Percentiles rank a stretch among this genome's conserved stretches.
Evolutionary conservation across 2,797 vertebrate species (phyloP).

Genomic region (Petrocephalus schoutedeni): DNA sequence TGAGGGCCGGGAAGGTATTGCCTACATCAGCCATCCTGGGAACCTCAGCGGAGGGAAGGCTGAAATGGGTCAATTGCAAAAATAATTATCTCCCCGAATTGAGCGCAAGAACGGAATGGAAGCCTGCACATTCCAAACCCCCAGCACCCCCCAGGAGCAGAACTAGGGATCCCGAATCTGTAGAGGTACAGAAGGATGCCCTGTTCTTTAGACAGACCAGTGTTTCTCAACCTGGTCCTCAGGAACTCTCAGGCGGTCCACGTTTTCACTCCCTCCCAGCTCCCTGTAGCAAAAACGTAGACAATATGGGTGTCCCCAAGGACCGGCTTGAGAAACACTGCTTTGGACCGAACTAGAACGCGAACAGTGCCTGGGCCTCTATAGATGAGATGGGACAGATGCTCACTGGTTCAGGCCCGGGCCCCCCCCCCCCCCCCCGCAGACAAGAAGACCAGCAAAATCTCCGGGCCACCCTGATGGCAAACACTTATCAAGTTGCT

Average conservation of each 20-base stretch:
- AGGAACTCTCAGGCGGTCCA: background rate
- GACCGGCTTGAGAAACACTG: background rate
- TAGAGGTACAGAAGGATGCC: background rate
- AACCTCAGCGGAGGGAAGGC: background rate
- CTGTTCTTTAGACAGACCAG: background rate
- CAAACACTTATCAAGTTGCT: background rate
- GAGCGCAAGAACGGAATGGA: background rate
- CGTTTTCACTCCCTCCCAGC: background rate
- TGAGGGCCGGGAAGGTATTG: background rate
- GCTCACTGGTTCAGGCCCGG: background rate
- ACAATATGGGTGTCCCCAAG: background rate
- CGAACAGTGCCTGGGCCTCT: background rate
- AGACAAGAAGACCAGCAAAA: background rate
- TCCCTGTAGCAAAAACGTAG: background rate
- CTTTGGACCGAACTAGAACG: background rate
- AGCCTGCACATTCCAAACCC: background rate
- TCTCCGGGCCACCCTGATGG: background rate
- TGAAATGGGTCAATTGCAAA: constrained; percentile 12
- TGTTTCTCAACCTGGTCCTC: background rate
- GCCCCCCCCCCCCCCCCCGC: background rate
- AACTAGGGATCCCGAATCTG: background rate
- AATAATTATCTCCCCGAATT: background rate
- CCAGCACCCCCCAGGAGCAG: background rate
- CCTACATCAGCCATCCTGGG: background rate
- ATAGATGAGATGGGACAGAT: background rate